Evolutionary conservation across 64 coral and sea anemone species (phyloP).

Genomic region (Astreopora myriophthalma): DNA sequence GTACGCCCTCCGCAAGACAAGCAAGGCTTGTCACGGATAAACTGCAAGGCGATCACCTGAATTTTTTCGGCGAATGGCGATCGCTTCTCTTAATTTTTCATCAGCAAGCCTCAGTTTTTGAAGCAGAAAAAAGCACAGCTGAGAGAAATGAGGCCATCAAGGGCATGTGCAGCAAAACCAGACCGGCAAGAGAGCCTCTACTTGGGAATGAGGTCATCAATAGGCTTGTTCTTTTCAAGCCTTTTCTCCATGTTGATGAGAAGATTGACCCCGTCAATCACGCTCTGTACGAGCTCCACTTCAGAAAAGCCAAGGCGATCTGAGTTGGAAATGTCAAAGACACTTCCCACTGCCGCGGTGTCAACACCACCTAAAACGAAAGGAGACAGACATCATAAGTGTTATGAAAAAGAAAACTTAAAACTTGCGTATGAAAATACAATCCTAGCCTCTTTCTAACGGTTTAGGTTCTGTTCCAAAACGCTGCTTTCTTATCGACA

Average conservation of each 20-base stretch:
- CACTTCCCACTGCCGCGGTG: conserved; percentile 90
- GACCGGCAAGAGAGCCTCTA: not conserved
- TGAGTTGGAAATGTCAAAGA: conserved; percentile 96
- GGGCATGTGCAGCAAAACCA: not conserved
- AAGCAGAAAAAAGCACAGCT: conserved; percentile 19
- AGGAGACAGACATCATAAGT: not conserved
- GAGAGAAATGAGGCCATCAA: not conserved
- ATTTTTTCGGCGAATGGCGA: conserved; percentile 1
- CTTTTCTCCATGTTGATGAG: conserved; percentile 98
- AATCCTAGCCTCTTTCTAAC: too few species aligned
- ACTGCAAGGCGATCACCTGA: conserved; percentile 2
- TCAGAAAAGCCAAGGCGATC: conserved; percentile 98
- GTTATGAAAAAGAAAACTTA: not conserved
- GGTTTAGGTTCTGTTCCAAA: too few species aligned
- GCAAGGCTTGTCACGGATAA: conserved; percentile 20
- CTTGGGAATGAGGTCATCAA: conserved; percentile 93
- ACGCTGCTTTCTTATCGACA: too few species aligned
- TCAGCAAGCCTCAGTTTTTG: not conserved
- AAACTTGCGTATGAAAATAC: too few species aligned
- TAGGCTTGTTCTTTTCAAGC: conserved; percentile 76
- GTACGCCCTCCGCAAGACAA: conserved; percentile 37
- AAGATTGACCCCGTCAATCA: conserved; percentile 97
- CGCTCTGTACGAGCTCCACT: conserved; percentile 90
- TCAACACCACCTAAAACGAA: conserved; percentile 83
- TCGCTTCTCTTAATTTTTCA: not conserved